Evolutionary conservation across 2,888 invertebrate genomes (phyloP).

Genomic region (Thera obeliscata): DNA sequence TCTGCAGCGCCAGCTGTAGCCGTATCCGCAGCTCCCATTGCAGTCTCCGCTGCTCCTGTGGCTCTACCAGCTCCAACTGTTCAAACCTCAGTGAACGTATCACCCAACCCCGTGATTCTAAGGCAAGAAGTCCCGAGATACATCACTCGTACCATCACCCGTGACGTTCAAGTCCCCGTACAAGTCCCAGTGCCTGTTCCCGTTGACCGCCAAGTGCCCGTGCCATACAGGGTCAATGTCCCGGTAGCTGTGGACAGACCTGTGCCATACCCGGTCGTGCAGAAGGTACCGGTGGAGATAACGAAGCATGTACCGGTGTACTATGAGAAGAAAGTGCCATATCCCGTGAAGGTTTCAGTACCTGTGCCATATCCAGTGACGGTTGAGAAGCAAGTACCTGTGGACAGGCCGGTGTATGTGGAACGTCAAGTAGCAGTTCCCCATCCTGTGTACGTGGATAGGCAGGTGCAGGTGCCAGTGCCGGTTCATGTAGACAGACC

Average conservation of each 20-base stretch:
- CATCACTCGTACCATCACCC: constrained; percentile 76
- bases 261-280: constrained; percentile 81
- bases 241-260: constrained; percentile 82
- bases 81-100: constrained; percentile 69
- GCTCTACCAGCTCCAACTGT: constrained; percentile 54
- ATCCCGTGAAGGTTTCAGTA: constrained; percentile 76
- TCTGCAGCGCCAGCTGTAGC: constrained; percentile 30
- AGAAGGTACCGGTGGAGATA: constrained; percentile 79
- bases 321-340: constrained; percentile 78
- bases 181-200: constrained; percentile 81
- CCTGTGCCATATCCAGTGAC: constrained; percentile 86
- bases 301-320: constrained; percentile 78
- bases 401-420: constrained; percentile 84
- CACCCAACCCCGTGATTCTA: constrained; percentile 75
- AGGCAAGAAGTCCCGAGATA: constrained; percentile 76
- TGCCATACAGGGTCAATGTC: constrained; percentile 80
- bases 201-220: constrained; percentile 75
- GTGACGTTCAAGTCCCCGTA: constrained; percentile 74
- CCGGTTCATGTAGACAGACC: constrained; percentile 85
- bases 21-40: constrained; percentile 41
- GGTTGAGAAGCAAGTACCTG: constrained; percentile 83
- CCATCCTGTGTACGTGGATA: constrained; percentile 83
- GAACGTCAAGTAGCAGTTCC: constrained; percentile 81
- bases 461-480: constrained; percentile 84
- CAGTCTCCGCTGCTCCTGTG: constrained; percentile 43